phyloP scores from a whole-genome alignment of 2,888 invertebrate species.

The Diogma glabrata region DNA sequence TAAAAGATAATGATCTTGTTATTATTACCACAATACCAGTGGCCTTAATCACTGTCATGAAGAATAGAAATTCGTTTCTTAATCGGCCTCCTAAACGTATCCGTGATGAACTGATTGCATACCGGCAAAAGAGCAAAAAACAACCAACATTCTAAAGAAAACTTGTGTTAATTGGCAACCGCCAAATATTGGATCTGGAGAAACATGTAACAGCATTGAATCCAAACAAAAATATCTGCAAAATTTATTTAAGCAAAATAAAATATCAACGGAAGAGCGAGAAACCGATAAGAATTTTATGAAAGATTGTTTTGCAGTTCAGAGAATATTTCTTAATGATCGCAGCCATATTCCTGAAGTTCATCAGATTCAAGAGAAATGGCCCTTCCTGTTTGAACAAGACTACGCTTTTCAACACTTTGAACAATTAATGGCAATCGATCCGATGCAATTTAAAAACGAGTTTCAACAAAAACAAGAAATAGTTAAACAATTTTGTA shows the following conservation, averaged over 20 bases:
- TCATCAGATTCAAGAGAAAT: slow-evolving; percentile 1
- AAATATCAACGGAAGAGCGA: not conserved
- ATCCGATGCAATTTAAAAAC: not conserved
- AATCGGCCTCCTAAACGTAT: not conserved
- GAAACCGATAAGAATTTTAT: not conserved
- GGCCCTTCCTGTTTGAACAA: not conserved
- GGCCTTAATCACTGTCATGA: not conserved
- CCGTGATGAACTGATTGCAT: not conserved
- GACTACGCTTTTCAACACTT: not conserved
- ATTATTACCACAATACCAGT: not conserved
- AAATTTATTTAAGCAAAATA: not conserved
- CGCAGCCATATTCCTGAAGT: not conserved
- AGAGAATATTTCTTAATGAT: not conserved
- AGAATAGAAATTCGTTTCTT: not conserved
- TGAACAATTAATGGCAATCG: not conserved
- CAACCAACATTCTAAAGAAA: not conserved
- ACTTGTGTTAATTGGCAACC: not conserved
- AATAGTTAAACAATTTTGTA: no score
- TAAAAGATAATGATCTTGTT: not conserved
- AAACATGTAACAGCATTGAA: not conserved
- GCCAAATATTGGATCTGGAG: not conserved
- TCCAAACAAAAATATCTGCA: not conserved
- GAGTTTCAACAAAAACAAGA: not conserved
- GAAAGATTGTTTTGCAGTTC: not conserved
- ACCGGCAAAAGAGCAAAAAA: not conserved